Percentiles rank a stretch among this genome's conserved stretches.
Evolutionary conservation across 2,113 vertebrate genomes (phyloP).

Genomic region (Monopterus albus): DNA sequence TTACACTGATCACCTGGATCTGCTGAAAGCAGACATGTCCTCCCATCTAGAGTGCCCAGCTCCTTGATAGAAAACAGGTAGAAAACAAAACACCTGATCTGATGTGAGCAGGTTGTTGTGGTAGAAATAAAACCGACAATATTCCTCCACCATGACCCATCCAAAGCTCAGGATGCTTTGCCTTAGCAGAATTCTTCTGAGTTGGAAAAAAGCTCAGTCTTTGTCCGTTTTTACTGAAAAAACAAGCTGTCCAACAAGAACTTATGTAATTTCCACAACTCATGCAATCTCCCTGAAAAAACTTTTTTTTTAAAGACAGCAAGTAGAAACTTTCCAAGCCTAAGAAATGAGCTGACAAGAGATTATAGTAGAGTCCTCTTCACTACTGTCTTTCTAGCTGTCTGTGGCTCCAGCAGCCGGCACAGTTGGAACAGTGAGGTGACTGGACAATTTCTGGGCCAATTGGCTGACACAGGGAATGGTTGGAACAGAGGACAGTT

Average conservation of each 20-base stretch:
- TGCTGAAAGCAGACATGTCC: slow-evolving; percentile 65
- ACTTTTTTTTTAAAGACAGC: neutral
- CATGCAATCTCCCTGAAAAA: neutral
- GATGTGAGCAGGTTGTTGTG: slow-evolving; percentile 16
- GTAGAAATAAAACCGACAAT: slow-evolving; percentile 10
- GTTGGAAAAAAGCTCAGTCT: neutral
- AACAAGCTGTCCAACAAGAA: slow-evolving; percentile 7
- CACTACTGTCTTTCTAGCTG: neutral
- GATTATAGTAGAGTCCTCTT: slow-evolving; percentile 4
- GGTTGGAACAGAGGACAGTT: slow-evolving; percentile 2
- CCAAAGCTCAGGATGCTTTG: neutral
- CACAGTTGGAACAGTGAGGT: slow-evolving; percentile 58
- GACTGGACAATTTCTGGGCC: slow-evolving; percentile 41
- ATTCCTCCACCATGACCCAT: slow-evolving; percentile 50
- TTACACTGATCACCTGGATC: slow-evolving; percentile 61
- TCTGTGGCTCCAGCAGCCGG: slow-evolving; percentile 53
- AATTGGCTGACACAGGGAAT: slow-evolving; percentile 29
- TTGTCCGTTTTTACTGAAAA: neutral
- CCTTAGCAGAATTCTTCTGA: neutral
- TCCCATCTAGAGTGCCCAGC: slow-evolving; percentile 18
- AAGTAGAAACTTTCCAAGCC: neutral
- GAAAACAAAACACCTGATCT: slow-evolving; percentile 41
- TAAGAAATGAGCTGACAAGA: neutral
- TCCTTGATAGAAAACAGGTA: slow-evolving; percentile 27
- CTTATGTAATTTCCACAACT: neutral